Percentiles rank a stretch among this genome's conserved stretches.
Evolutionary conservation across 1,140 invertebrate species (phyloP).

Genomic region (Drosophila littoralis): DNA sequence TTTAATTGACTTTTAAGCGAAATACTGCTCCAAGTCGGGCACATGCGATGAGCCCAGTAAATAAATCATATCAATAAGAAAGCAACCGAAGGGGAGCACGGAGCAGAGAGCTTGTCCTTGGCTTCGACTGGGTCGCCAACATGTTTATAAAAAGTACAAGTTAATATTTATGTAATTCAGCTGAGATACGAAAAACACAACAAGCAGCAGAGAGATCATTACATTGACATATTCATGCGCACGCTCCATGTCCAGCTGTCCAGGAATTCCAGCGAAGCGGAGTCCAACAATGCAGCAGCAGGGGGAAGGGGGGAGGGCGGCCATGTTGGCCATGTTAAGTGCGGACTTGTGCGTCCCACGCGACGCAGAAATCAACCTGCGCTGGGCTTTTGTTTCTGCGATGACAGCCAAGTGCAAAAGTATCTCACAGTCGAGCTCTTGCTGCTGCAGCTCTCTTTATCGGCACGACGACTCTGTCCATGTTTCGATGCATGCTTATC

Average conservation of each 20-base stretch:
- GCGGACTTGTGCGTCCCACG: constrained; percentile 46
- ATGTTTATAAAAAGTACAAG: constrained; percentile 82
- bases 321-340: constrained; percentile 38
- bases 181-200: constrained; percentile 51
- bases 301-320: neutral
- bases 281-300: constrained; percentile 33
- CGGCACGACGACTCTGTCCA: constrained; percentile 42
- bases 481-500: constrained; percentile 64
- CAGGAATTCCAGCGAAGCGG: constrained; percentile 58
- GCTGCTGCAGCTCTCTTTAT: constrained; percentile 55
- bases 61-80: constrained; percentile 73
- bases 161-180: constrained; percentile 81
- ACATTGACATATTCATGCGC: constrained; percentile 79
- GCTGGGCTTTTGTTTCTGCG: constrained; percentile 41
- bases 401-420: constrained; percentile 29
- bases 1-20: constrained; percentile 36
- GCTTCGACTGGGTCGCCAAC: constrained; percentile 39
- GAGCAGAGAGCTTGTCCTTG: constrained; percentile 19
- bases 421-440: constrained; percentile 36
- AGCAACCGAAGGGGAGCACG: neutral
- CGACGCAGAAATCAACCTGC: constrained; percentile 47
- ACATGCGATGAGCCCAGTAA: constrained; percentile 43
- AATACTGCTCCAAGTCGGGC: neutral
- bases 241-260: constrained; percentile 25
- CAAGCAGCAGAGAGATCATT: constrained; percentile 61